Conservation (phyloP, 2,797 vertebrate species). For the Tolypeutes matacus region DNA sequence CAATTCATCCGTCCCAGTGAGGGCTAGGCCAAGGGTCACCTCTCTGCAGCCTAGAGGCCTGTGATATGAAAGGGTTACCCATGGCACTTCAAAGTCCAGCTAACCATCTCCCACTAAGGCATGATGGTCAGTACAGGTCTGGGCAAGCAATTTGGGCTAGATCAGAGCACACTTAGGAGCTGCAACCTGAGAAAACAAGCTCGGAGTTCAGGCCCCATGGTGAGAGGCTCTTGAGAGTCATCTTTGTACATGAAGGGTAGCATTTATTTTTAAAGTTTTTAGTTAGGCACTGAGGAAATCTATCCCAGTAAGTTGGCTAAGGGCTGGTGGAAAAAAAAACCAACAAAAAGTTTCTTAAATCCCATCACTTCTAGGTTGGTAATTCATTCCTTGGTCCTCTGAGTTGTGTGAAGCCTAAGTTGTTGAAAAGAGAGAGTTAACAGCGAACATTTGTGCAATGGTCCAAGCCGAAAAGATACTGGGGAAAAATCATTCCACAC, state of each 20-base stretch:
- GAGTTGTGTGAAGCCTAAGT: neutral
- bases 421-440: conserved; percentile 2
- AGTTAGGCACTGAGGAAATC: neutral
- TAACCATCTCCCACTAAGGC: neutral
- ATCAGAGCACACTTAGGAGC: neutral
- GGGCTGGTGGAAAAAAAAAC: neutral
- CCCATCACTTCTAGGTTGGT: neutral
- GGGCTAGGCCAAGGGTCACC: neutral
- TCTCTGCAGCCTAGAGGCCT: neutral
- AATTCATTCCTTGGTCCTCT: neutral
- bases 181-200: neutral
- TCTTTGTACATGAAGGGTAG: neutral
- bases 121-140: neutral
- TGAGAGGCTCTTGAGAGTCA: neutral
- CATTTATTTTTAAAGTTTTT: neutral
- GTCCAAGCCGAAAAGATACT: neutral
- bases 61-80: neutral
- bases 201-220: neutral
- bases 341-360: neutral
- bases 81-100: accelerated
- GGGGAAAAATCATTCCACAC: neutral
- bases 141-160: neutral
- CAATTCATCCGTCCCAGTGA: neutral
- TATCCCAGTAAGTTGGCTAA: neutral
- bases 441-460: neutral